Evolutionary conservation across 2,888 invertebrate species (phyloP), one percentile per base, ranked within the genome.

Genomic region (Baccha elongata): DNA sequence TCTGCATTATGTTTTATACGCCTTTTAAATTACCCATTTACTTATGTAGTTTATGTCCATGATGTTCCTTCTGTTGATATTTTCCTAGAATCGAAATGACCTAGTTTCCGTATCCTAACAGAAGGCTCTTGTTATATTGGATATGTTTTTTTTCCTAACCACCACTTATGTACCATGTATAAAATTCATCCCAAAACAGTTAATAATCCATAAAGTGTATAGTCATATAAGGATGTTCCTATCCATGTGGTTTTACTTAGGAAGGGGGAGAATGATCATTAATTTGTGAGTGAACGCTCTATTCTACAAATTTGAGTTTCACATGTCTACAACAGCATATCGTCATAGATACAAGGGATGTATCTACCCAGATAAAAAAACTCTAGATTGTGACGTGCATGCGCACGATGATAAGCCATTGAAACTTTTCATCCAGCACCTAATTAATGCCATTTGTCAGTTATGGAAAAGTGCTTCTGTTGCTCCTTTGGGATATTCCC

Each of bases 371-470:
- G 1, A 32, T 32, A 7, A 6, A 32, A 6, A 26, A 26, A 26
- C 26, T 4, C 26, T 32, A 7, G n/a, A 6, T 13, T 13, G 13
- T 52, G 75, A 75, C 68, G 68, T 67, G 52, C 60, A 69, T 68
- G 64, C 46, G 69, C 55, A 64, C 8, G 69, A 65, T 64, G 73
- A 71, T 71, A 76, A 76, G 64, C 69, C 26, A 76, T 55, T 71
- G 46, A 55, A 76, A 64, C 69, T 64, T 71, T 76, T 64, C 76
- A 71, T 64, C 69, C 76, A 64, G 69, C 76, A 64, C 76, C 76
- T 76, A 76, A 76, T 76, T 76, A 76, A 76, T 64, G 69, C 64
- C 76, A 76, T 69, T 76, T 76, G 76, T 76, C 76, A 71, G 76
- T 64, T 76, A 76, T 76, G 62, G 68, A 52, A 62, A 68, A 68